Evolutionary conservation across 1,140 invertebrate species (phyloP), one percentile per base, ranked within the genome.

Genomic region (Sinella curviseta): DNA sequence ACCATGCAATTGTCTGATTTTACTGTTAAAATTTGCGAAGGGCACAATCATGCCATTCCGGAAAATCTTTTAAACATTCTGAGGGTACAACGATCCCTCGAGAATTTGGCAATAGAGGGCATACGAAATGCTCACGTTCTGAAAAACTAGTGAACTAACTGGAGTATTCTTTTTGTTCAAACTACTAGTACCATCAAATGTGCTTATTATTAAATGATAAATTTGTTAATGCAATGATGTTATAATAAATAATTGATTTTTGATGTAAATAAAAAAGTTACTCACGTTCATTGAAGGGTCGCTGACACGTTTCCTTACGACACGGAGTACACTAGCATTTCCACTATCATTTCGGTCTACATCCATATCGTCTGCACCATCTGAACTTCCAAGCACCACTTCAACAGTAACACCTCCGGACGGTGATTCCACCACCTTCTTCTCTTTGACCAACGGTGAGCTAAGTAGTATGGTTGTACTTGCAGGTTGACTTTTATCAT

Each of bases 221-320:
- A n/a, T n/a, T n/a, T n/a, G n/a, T n/a, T n/a, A n/a, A n/a, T n/a
- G n/a, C n/a, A n/a, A n/a, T n/a, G n/a, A n/a, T n/a, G n/a, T n/a
- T n/a, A n/a, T n/a, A n/a, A n/a, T n/a, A n/a, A n/a, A n/a, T n/a
- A n/a, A n/a, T n/a, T n/a, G n/a, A n/a, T n/a, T n/a, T n/a, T n/a
- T n/a, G n/a, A n/a, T n/a, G n/a, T n/a, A n/a, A n/a, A n/a, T n/a
- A n/a, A n/a, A n/a, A n/a, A n/a, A n/a, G n/a, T n/a, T n/a, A 82
- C 78, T 79, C 79, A 80, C 79, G 67, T 57, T 79, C 55, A 60
- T 39, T 65, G 48, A 75, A 20, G 78, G 77, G 26, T 82, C 80
- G 30, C 76, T 77, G 20, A 83, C 81, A 3, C 83, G 54, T 65
- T 83, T 83, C 30, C 83, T 67, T 2, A 80, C 74, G n/a, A 83